phyloP scores from a whole-genome alignment of 2,797 vertebrate genomes.

The Tapirus indicus region DNA sequence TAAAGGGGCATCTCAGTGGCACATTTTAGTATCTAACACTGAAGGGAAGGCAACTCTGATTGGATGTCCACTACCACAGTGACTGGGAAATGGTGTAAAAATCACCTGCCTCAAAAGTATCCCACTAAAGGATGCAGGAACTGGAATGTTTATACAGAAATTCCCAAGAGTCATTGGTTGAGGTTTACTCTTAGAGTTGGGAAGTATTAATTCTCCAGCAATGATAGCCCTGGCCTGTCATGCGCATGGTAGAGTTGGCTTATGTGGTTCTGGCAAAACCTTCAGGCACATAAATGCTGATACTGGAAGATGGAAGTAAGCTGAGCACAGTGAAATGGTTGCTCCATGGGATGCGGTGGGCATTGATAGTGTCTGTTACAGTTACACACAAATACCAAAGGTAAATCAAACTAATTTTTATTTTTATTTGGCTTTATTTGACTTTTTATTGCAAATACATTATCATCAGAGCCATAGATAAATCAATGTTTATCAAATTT shows the following conservation, averaged over 20 bases:
- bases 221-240: neutral
- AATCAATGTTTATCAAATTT: slow-evolving; percentile 17
- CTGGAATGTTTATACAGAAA: neutral
- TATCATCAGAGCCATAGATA: neutral
- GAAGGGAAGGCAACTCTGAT: neutral
- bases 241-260: neutral
- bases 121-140: neutral
- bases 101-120: neutral
- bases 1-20: neutral
- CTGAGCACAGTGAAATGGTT: neutral
- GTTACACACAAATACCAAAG: neutral
- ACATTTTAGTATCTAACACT: neutral
- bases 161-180: neutral
- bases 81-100: neutral
- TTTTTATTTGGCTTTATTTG: neutral
- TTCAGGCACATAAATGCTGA: neutral
- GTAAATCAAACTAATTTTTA: neutral
- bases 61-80: neutral
- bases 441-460: neutral
- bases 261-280: neutral
- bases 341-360: neutral
- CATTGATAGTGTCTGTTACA: neutral
- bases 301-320: neutral
- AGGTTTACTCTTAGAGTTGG: neutral
- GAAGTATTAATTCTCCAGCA: neutral